Percentiles rank a stretch among this genome's conserved stretches.
Conservation (phyloP, 1,140 invertebrate genomes). For the Drosophila pseudoobscura region DNA sequence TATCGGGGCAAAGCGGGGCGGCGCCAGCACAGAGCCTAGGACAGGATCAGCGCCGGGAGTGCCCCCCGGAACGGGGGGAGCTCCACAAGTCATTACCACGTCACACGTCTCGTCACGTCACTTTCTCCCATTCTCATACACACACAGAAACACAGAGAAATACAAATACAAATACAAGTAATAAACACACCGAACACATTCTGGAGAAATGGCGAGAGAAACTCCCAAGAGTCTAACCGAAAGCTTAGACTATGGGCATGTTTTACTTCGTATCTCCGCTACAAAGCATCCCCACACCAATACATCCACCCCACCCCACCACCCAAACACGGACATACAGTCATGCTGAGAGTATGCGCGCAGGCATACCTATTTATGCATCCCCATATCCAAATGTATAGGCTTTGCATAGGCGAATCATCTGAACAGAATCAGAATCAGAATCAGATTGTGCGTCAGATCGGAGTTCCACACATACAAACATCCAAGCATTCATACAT, state of each 20-base stretch:
- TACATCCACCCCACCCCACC: constrained; percentile 1
- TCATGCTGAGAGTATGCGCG: constrained; percentile 34
- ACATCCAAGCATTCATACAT: constrained; percentile 40
- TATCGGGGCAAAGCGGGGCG: constrained; percentile 66
- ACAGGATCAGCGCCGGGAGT: constrained; percentile 34
- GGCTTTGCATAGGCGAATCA: constrained; percentile 31
- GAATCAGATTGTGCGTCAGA: background rate
- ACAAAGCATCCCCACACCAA: background rate
- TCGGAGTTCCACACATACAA: background rate
- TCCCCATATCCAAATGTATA: constrained; percentile 55
- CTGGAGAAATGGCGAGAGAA: constrained; percentile 10
- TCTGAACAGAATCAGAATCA: too few relatives aligned
- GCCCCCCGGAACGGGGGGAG: constrained; percentile 16
- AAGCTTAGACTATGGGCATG: constrained; percentile 6
- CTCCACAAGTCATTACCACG: constrained; percentile 67
- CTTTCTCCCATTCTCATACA: constrained; percentile 15
- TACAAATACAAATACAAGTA: constrained; percentile 3
- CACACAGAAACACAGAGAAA: background rate
- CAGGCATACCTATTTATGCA: constrained; percentile 38
- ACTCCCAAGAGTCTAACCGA: background rate
- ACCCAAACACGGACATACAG: background rate
- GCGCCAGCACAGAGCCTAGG: constrained; percentile 69
- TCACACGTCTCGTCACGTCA: constrained; percentile 5
- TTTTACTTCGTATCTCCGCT: constrained; percentile 10
- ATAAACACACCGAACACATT: constrained; percentile 24